phyloP scores from a whole-genome alignment of 2,113 vertebrate genomes.

The Xiphorhynchus elegans region DNA sequence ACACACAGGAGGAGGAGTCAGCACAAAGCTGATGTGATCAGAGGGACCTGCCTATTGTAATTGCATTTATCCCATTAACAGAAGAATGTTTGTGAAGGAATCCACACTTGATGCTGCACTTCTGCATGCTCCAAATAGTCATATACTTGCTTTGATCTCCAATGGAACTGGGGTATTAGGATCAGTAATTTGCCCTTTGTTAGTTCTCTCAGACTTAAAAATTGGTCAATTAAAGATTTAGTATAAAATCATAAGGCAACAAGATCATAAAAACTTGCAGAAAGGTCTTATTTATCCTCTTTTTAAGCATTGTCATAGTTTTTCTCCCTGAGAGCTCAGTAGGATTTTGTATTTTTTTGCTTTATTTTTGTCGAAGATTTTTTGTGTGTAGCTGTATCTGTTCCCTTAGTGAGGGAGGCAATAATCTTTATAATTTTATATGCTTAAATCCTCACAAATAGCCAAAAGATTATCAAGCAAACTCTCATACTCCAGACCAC shows the following conservation, averaged over 20 bases:
- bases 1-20: slow-evolving; percentile 11
- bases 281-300: background rate
- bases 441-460: background rate
- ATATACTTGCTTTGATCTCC: background rate
- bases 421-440: background rate
- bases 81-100: background rate
- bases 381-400: background rate
- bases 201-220: background rate
- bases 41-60: slow-evolving; percentile 28
- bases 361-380: background rate
- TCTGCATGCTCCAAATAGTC: background rate
- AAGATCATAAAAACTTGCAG: background rate
- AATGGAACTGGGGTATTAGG: background rate
- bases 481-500: background rate
- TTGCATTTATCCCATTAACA: slow-evolving; percentile 14
- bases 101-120: background rate
- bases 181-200: background rate
- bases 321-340: background rate
- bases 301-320: background rate
- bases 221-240: background rate
- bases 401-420: background rate
- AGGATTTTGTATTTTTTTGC: background rate
- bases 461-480: background rate
- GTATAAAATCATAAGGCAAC: background rate
- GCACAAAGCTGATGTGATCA: slow-evolving; percentile 19